Percentiles rank a stretch among this genome's conserved stretches.
Conservation (phyloP, 2,797 vertebrate genomes). For the Argya squamiceps region DNA sequence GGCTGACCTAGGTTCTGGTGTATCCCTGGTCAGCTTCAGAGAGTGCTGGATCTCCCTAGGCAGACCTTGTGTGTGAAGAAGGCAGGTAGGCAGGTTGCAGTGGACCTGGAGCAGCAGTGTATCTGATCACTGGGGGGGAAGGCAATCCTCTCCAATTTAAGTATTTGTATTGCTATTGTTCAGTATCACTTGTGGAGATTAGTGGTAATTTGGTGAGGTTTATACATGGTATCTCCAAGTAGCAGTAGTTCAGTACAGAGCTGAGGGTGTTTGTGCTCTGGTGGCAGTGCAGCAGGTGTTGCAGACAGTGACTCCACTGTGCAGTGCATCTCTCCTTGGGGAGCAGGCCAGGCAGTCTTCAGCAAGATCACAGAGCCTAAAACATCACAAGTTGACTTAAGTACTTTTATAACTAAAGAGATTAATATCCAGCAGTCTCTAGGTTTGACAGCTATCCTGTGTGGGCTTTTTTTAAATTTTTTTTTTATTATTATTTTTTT, state of each 20-base stretch:
- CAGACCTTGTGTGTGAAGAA: neutral
- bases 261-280: neutral
- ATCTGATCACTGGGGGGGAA: neutral
- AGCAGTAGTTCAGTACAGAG: neutral
- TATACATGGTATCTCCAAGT: neutral
- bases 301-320: neutral
- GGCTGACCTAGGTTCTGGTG: neutral
- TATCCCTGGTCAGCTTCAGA: neutral
- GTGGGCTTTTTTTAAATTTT: neutral
- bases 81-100: too few species aligned
- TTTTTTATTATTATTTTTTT: neutral
- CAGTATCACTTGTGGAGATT: neutral
- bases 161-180: neutral
- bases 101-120: fast-evolving
- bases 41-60: neutral
- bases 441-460: neutral
- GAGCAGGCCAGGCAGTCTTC: neutral
- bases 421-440: neutral
- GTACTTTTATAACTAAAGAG: neutral
- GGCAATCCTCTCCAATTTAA: neutral
- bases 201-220: neutral
- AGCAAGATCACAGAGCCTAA: neutral
- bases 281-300: neutral
- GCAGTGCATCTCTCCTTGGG: neutral
- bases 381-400: neutral